These are phyloP conservation scores for Drosophila anomelani DNA, from an alignment of 2,888 invertebrate species.

Conservation along the genomic window DNA sequence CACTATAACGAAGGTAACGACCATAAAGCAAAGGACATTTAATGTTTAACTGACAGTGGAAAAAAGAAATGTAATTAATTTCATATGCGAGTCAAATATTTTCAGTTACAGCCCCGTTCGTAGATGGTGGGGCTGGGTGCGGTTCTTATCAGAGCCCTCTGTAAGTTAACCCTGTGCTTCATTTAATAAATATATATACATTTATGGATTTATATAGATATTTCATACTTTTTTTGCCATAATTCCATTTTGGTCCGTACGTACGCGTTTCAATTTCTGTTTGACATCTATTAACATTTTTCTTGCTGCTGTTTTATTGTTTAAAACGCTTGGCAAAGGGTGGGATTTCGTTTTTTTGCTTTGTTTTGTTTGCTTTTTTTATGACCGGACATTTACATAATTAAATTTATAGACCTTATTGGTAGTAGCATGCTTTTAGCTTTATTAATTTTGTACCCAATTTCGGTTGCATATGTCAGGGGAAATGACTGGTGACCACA, in stretches of 20 bases:
- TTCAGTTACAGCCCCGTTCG: conserved; percentile 22
- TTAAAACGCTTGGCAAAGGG: conserved; percentile 1
- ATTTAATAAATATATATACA: conserved; percentile 41
- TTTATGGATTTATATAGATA: conserved; percentile 23
- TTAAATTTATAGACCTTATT: conserved; percentile 79
- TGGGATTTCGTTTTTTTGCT: conserved; percentile 18
- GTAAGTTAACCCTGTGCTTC: conserved; percentile 19
- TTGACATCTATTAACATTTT: conserved; percentile 79
- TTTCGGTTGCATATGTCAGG: conserved; percentile 58
- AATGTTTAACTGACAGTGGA: conserved; percentile 67
- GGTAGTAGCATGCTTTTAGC: conserved; percentile 74
- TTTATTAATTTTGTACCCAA: conserved; percentile 67
- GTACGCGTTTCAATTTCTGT: conserved; percentile 69
- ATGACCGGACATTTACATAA: conserved; percentile 73
- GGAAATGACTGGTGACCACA: conserved; percentile 27
- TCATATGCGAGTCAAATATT: conserved; percentile 67
- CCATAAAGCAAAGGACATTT: conserved; percentile 79
- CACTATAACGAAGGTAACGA: conserved; percentile 54
- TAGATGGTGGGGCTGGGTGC: background rate
- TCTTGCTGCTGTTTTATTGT: conserved; percentile 28
- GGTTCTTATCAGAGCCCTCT: conserved; percentile 15
- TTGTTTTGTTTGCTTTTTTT: conserved; percentile 49
- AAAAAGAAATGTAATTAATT: conserved; percentile 74
- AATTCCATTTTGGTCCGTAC: conserved; percentile 22
- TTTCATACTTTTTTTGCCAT: conserved; percentile 7